Percentiles rank a stretch among this genome's conserved stretches.
Conservation (phyloP, 2,888 invertebrate genomes). For the Agriopis leucophaearia region DNA sequence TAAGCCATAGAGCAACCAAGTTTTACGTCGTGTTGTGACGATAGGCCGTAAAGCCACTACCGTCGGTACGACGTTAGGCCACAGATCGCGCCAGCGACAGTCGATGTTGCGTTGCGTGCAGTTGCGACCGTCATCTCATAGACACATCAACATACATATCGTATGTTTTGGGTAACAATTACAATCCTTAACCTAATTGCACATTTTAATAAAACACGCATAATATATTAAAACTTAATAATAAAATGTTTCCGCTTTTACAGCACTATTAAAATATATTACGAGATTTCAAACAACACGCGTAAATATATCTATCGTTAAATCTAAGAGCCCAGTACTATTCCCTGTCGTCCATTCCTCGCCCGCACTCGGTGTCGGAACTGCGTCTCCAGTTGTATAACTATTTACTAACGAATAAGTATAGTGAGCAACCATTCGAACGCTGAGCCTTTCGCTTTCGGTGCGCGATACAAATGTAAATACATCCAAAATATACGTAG, state of each 20-base stretch:
- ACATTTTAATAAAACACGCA: slow-evolving; percentile 82
- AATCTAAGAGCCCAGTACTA: slow-evolving; percentile 75
- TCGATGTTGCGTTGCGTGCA: slow-evolving; percentile 33
- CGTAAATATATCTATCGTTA: slow-evolving; percentile 70
- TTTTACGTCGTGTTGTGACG: slow-evolving; percentile 43
- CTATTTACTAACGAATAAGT: slow-evolving; percentile 72
- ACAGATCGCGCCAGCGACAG: slow-evolving; percentile 27
- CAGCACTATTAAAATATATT: slow-evolving; percentile 78
- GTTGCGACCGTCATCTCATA: slow-evolving; percentile 50
- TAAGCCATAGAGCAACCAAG: slow-evolving; percentile 4
- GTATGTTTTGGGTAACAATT: slow-evolving; percentile 83
- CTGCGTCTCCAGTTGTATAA: slow-evolving; percentile 55
- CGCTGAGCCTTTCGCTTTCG: slow-evolving; percentile 66
- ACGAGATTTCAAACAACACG: slow-evolving; percentile 86
- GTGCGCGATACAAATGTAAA: slow-evolving; percentile 70
- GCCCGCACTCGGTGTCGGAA: slow-evolving; percentile 47
- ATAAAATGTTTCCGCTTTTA: slow-evolving; percentile 66
- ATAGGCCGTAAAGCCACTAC: slow-evolving; percentile 46
- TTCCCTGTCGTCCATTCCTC: slow-evolving; percentile 73
- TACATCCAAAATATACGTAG: slow-evolving; percentile 83
- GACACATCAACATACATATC: slow-evolving; percentile 64
- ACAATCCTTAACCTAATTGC: slow-evolving; percentile 78
- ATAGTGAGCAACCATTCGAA: slow-evolving; percentile 84
- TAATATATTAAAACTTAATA: slow-evolving; percentile 72
- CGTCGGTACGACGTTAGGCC: slow-evolving; percentile 54